Evolutionary conservation across 2,888 invertebrate genomes (phyloP), one percentile per base, ranked within the genome.

Genomic region (Melinaea marsaeus): DNA sequence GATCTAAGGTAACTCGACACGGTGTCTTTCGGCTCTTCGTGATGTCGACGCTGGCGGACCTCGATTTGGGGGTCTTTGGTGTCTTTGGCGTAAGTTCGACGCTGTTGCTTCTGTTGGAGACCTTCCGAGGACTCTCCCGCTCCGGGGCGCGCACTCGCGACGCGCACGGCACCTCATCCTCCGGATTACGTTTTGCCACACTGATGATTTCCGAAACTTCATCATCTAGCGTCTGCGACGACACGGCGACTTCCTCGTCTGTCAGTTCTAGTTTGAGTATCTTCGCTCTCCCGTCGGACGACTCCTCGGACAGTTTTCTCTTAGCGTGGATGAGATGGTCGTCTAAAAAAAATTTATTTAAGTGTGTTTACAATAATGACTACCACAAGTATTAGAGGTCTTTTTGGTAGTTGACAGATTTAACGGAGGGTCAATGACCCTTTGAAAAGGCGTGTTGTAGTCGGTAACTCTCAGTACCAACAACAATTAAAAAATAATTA

Each of bases 51-150:
- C 90, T 89, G 33, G 83, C 87, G 13, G 88, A 80, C 71, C 88
- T 74, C 2, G 81, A 75, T 74, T 83, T 88, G 2, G 84, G 83
- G 2, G 84, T 87, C 72, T 80, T 86, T 72, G 87, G 86, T 56
- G 85, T 84, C 76, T 81, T 84, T 2, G 81, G 76, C 58, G 79
- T 79, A 37, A 83, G 66, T 47, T 90, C 88, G 11, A 75, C 84
- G 65, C 90, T 91, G 69, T 86, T 89, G 68, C 88, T 85, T 22
- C 91, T 77, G 73, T 88, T 90, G 2, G 71, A 66, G 0, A 84
- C 69, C 68, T 74, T 82, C 63, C 84, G 80, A 5, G 90, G 90
- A 66, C 87, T 90, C 2, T 85, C 80, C 42, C 82, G 76, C 5
- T 79, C 68, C 0, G 86, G 85, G 4, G 84, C 85, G 2, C 78